Evolutionary conservation across 2,888 invertebrate species (phyloP).

Genomic region (Lepidocyrtinus sp.): DNA sequence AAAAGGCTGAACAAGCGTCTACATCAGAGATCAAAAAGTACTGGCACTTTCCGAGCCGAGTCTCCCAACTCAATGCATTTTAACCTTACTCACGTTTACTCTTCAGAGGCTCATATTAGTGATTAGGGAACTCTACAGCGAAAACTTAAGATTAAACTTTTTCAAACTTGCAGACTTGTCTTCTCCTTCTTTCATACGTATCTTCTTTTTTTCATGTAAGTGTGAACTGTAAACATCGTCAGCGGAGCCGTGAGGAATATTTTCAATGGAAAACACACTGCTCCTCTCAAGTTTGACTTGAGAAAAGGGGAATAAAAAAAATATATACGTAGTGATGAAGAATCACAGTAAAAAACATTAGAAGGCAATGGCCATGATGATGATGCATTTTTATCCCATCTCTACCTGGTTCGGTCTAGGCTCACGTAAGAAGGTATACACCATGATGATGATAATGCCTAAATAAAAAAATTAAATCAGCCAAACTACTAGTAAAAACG

Average conservation of each 20-base stretch:
- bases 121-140: neutral
- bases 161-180: neutral
- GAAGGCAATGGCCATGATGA: slow-evolving; percentile 47
- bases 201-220: slow-evolving; percentile 3
- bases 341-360: slow-evolving; percentile 26
- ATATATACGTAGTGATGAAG: neutral
- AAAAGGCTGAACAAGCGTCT: neutral
- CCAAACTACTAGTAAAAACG: slow-evolving; percentile 10
- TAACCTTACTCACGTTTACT: neutral
- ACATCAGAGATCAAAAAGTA: neutral
- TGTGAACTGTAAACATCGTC: slow-evolving; percentile 16
- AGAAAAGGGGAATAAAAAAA: slow-evolving; percentile 11
- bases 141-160: neutral
- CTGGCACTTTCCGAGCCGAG: neutral
- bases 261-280: slow-evolving; percentile 1
- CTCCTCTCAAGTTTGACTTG: neutral
- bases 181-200: neutral
- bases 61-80: neutral
- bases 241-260: neutral
- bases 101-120: neutral
- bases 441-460: neutral
- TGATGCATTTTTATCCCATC: slow-evolving; percentile 23
- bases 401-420: slow-evolving; percentile 23
- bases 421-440: neutral
- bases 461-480: slow-evolving; percentile 1